phyloP scores from a whole-genome alignment of 2,113 vertebrate genomes.

The Anoplopoma fimbria region DNA sequence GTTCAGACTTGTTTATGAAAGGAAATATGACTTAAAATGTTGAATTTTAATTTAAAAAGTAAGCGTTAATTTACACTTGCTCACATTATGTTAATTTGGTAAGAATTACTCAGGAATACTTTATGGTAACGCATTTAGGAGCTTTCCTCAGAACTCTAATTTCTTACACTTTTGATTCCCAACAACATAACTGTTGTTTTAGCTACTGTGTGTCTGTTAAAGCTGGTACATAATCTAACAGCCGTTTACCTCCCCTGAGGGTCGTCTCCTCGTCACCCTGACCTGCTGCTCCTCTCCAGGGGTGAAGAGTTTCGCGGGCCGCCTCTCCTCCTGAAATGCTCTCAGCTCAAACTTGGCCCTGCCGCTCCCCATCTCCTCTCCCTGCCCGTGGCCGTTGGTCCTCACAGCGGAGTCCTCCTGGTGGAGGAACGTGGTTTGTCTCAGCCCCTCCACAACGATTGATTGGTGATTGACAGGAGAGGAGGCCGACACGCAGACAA shows the following conservation, averaged over 20 bases:
- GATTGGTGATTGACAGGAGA: conserved; percentile 68
- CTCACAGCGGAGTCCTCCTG: conserved; percentile 71
- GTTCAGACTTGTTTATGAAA: not conserved
- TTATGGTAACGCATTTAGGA: not conserved
- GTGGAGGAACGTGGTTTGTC: conserved; percentile 73
- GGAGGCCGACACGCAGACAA: conserved; percentile 72
- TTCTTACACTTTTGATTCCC: not conserved
- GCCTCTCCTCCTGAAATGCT: conserved; percentile 94
- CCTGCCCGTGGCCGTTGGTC: conserved; percentile 61
- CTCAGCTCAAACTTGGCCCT: conserved; percentile 92
- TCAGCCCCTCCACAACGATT: conserved; percentile 68
- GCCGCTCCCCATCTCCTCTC: conserved; percentile 80
- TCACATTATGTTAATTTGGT: not conserved
- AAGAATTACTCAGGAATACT: not conserved
- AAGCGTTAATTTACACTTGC: not conserved
- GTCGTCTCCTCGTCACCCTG: conserved; percentile 90
- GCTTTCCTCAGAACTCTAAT: not conserved
- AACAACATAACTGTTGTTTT: not conserved
- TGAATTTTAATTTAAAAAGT: not conserved
- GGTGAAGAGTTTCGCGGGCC: conserved; percentile 93
- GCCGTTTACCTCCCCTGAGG: conserved; percentile 89
- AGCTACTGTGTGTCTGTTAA: not conserved
- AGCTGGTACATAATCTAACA: not conserved
- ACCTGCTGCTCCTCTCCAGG: conserved; percentile 86
- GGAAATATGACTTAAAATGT: not conserved